These are phyloP conservation scores for Hirtodrosophila confusa DNA, from an alignment of 2,888 invertebrate species.

Conservation along the genomic window DNA sequence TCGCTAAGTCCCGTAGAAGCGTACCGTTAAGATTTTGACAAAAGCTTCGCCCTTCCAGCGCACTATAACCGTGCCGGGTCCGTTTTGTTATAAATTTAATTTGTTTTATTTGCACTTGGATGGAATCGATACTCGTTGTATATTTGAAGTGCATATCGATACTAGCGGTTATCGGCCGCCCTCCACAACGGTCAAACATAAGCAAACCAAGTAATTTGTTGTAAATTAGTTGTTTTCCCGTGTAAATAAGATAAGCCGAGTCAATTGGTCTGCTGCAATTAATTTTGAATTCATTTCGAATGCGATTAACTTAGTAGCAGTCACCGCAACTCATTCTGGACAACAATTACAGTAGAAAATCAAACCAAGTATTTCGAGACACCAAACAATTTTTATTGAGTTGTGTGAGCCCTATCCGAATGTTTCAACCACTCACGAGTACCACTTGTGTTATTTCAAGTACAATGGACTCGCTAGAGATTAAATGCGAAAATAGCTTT, in stretches of 20 bases:
- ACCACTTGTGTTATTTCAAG: background rate
- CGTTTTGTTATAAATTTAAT: no score
- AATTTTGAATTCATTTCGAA: background rate
- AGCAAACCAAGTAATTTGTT: background rate
- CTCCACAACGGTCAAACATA: background rate
- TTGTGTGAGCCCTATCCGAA: background rate
- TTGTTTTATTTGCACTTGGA: no score
- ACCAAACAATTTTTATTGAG: background rate
- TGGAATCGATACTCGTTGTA: slow-evolving; percentile 1
- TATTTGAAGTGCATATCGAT: background rate
- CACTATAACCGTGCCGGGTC: no score
- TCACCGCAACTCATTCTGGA: background rate
- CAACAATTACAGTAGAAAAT: background rate
- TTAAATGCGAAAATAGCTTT: slow-evolving; percentile 6
- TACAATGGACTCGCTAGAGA: slow-evolving; percentile 13
- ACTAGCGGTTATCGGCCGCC: slow-evolving; percentile 3
- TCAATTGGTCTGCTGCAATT: background rate
- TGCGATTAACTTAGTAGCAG: background rate
- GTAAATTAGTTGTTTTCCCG: background rate
- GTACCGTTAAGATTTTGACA: no score
- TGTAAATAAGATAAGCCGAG: background rate
- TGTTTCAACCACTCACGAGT: slow-evolving; percentile 1
- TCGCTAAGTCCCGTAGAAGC: no score
- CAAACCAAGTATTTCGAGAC: slow-evolving; percentile 4
- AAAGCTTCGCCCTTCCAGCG: no score